phyloP scores from a whole-genome alignment of 2,113 vertebrate species.

The Elephas maximus region DNA sequence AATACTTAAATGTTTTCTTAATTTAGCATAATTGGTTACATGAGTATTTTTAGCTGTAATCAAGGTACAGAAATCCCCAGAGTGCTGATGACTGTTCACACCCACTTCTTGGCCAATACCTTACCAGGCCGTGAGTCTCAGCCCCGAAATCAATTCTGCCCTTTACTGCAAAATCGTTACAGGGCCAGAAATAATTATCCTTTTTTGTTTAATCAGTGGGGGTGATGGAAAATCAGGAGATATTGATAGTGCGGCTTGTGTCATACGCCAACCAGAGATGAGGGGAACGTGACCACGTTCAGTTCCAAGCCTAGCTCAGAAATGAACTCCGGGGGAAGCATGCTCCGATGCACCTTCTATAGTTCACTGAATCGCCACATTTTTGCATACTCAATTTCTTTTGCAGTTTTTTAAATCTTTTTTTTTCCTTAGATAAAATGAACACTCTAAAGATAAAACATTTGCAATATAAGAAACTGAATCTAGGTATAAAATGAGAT shows the following conservation, averaged over 20 bases:
- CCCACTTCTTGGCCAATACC: slow-evolving; percentile 77
- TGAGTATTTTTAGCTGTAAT: slow-evolving; percentile 81
- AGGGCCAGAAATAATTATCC: slow-evolving; percentile 67
- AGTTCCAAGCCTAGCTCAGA: slow-evolving; percentile 39
- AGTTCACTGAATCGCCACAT: not conserved
- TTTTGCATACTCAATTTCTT: slow-evolving; percentile 31
- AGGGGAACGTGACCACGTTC: not conserved
- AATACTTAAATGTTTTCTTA: slow-evolving; percentile 82
- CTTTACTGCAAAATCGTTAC: slow-evolving; percentile 84
- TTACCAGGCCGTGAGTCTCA: slow-evolving; percentile 86
- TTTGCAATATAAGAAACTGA: slow-evolving; percentile 38
- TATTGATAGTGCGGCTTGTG: slow-evolving; percentile 23
- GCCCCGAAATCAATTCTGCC: slow-evolving; percentile 84
- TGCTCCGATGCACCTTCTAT: not conserved
- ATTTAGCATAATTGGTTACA: slow-evolving; percentile 85
- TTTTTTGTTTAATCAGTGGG: slow-evolving; percentile 80
- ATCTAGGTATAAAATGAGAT: slow-evolving; percentile 8
- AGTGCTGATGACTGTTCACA: slow-evolving; percentile 61
- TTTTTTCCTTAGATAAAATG: not conserved
- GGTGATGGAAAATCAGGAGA: slow-evolving; percentile 71
- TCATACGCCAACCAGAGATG: not conserved
- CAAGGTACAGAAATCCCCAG: slow-evolving; percentile 77
- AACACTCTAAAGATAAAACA: slow-evolving; percentile 48
- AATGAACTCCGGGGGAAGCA: not conserved
- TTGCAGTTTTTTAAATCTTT: slow-evolving; percentile 45